A percentile compares a stretch with the other conserved stretches of the same genome.
phyloP scores from a whole-genome alignment of 2,888 invertebrate genomes.

The Synergus gifuensis region DNA sequence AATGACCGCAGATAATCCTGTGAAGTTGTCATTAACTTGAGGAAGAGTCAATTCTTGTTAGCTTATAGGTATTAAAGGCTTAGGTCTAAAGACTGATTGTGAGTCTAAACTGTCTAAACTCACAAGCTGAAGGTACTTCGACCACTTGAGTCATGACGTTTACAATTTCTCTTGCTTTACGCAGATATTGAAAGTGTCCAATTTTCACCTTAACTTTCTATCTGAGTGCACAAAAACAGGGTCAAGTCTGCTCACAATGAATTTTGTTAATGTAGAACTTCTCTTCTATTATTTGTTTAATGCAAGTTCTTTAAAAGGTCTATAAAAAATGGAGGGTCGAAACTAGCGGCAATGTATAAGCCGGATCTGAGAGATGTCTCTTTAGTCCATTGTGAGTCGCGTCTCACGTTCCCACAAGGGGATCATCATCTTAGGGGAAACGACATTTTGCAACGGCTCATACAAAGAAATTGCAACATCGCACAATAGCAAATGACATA shows the following conservation, averaged over 20 bases:
- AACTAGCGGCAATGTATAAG: neutral
- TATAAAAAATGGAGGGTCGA: constrained; percentile 24
- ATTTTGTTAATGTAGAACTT: neutral
- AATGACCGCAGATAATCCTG: constrained; percentile 20
- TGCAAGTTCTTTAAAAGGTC: constrained; percentile 28
- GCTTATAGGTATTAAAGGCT: neutral
- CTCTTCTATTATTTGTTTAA: constrained; percentile 21
- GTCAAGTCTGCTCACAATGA: neutral
- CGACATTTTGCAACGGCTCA: constrained; percentile 42
- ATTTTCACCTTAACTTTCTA: neutral
- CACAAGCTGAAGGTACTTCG: neutral
- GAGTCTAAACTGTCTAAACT: neutral
- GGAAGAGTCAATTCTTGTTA: neutral
- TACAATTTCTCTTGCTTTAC: neutral
- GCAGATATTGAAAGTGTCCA: too few relatives aligned
- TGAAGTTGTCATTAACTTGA: constrained; percentile 8
- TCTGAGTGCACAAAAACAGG: neutral
- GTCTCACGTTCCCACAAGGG: constrained; percentile 43
- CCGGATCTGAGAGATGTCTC: neutral
- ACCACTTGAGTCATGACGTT: neutral
- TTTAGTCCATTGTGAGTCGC: constrained; percentile 24
- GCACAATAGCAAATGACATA: constrained; percentile 66
- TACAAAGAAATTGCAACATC: constrained; percentile 59
- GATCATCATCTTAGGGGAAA: constrained; percentile 30
- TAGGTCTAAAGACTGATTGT: neutral